Conservation (phyloP, 2,113 vertebrate species). For the Bucco capensis region DNA sequence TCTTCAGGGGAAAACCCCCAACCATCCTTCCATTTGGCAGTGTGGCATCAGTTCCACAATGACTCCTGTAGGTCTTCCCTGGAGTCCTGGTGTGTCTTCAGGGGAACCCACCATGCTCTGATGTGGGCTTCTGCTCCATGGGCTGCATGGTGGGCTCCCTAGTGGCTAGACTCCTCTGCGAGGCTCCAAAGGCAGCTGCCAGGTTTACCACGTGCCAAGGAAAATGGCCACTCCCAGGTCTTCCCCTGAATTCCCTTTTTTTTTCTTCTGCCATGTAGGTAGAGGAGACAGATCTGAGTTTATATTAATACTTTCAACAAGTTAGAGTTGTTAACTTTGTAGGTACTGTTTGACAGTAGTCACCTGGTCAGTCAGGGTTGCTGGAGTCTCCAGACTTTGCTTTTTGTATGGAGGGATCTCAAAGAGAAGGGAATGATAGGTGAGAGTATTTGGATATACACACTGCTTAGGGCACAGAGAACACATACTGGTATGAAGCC, state of each 20-base stretch:
- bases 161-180: too few species aligned
- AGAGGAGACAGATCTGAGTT: neutral
- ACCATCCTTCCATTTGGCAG: too few species aligned
- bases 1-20: too few species aligned
- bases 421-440: neutral
- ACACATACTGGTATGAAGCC: neutral
- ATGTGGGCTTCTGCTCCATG: too few species aligned
- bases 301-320: neutral
- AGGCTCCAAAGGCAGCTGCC: too few species aligned
- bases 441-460: neutral
- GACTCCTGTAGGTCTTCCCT: too few species aligned
- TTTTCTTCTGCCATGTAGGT: neutral
- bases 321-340: neutral
- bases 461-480: neutral
- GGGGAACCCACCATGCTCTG: too few species aligned
- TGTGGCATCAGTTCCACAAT: too few species aligned
- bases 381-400: neutral
- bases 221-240: too few species aligned
- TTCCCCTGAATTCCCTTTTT: neutral
- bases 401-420: neutral
- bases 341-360: neutral
- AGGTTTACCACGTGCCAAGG: too few species aligned
- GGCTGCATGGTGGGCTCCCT: too few species aligned
- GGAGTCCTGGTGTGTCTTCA: too few species aligned
- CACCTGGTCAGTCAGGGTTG: neutral